These are phyloP conservation scores for Calliopsis andreniformis DNA, from an alignment of 1,140 invertebrate species.

Conservation along the genomic window DNA sequence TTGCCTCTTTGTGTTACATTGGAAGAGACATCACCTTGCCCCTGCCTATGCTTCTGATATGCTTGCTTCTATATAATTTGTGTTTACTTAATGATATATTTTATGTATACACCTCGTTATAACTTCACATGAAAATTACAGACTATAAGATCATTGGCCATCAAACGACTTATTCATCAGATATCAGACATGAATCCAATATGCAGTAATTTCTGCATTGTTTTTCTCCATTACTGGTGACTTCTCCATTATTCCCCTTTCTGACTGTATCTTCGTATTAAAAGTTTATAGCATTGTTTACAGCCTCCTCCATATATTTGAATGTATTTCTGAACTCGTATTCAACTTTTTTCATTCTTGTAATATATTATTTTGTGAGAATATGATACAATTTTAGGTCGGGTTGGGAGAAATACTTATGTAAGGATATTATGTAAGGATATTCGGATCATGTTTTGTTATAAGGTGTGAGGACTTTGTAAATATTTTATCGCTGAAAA, in stretches of 20 bases:
- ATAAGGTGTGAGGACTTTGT: background rate
- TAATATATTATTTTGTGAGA: background rate
- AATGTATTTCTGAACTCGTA: constrained; percentile 28
- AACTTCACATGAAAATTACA: constrained; percentile 38
- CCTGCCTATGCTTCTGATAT: constrained; percentile 69
- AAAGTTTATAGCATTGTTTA: constrained; percentile 37
- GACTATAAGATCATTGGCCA: constrained; percentile 21
- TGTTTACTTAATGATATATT: constrained; percentile 48
- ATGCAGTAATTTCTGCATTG: constrained; percentile 32
- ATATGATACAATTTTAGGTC: constrained; percentile 17
- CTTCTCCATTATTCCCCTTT: background rate
- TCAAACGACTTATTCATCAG: constrained; percentile 14
- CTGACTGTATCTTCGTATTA: constrained; percentile 11
- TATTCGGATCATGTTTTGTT: background rate
- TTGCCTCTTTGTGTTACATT: constrained; percentile 42
- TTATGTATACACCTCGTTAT: constrained; percentile 46
- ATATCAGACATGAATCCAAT: constrained; percentile 27
- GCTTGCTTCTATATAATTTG: constrained; percentile 70
- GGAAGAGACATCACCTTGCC: constrained; percentile 54
- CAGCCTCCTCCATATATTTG: constrained; percentile 21
- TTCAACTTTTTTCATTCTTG: background rate
- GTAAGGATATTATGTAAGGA: background rate
- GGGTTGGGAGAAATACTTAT: constrained; percentile 6
- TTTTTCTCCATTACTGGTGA: constrained; percentile 12
- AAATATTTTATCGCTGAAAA: background rate